Evolutionary conservation across 1,140 invertebrate genomes (phyloP).

Genomic region (Maniola jurtina): DNA sequence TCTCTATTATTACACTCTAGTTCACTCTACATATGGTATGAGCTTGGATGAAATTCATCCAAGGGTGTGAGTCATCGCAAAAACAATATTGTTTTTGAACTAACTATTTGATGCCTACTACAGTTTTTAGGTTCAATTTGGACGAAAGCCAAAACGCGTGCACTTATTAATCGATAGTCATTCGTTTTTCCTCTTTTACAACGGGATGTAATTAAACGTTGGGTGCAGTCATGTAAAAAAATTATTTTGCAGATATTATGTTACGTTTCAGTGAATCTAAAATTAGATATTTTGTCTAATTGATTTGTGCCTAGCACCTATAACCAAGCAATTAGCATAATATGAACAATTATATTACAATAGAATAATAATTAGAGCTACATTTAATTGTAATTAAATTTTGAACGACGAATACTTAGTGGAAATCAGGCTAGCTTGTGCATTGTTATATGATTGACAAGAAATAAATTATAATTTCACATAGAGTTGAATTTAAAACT

Average conservation of each 20-base stretch:
- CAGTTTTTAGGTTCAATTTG: constrained; percentile 27
- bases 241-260: background rate
- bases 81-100: no score
- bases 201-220: constrained; percentile 24
- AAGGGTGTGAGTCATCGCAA: no score
- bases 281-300: constrained; percentile 12
- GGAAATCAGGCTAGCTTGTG: background rate
- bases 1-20: no score
- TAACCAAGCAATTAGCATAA: constrained; percentile 7
- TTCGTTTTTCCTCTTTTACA: constrained; percentile 25
- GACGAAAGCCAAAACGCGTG: constrained; percentile 20
- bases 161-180: constrained; percentile 29
- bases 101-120: constrained; percentile 13
- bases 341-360: constrained; percentile 12
- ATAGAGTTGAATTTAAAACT: no score
- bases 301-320: constrained; percentile 12
- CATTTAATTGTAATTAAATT: constrained; percentile 11
- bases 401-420: background rate
- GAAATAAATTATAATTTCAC: background rate
- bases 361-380: constrained; percentile 12
- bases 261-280: constrained; percentile 6
- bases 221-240: constrained; percentile 24
- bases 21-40: no score
- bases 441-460: background rate
- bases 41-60: no score